These are phyloP conservation scores for Zoanthus solanderi DNA, from an alignment of 92 coral and sea anemone genomes.

Conservation along the genomic window DNA sequence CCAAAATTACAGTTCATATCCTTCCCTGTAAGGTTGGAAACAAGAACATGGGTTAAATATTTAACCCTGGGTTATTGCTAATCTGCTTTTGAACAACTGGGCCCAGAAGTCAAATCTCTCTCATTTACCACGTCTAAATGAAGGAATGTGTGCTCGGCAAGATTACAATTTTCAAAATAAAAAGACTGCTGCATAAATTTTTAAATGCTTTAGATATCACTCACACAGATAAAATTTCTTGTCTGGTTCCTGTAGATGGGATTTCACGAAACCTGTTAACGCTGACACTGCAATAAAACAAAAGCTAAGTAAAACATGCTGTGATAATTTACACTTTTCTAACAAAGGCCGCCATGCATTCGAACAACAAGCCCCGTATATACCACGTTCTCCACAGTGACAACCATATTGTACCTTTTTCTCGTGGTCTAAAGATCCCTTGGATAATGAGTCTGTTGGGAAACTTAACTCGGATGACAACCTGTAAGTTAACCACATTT, in stretches of 20 bases:
- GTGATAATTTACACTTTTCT: not conserved
- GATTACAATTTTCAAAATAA: not conserved
- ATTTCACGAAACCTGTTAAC: slow-evolving; percentile 78
- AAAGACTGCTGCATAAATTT: not conserved
- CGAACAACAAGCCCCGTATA: not conserved
- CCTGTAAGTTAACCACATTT: slow-evolving; percentile 52
- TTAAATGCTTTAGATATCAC: slow-evolving; percentile 37
- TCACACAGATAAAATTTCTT: slow-evolving; percentile 85
- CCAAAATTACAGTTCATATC: too few species aligned
- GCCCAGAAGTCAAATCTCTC: too few species aligned
- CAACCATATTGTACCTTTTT: slow-evolving; percentile 72
- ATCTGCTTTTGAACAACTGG: too few species aligned
- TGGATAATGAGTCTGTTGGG: slow-evolving; percentile 90
- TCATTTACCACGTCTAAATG: too few species aligned
- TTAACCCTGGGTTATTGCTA: too few species aligned
- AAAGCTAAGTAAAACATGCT: not conserved
- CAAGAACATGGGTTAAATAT: too few species aligned
- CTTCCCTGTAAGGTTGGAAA: too few species aligned
- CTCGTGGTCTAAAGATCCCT: slow-evolving; percentile 93
- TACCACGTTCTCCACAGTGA: too few species aligned
- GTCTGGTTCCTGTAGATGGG: slow-evolving; percentile 75
- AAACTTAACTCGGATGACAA: slow-evolving; percentile 91
- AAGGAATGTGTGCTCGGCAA: not conserved
- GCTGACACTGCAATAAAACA: slow-evolving; percentile 67
- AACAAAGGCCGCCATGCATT: not conserved